Evolutionary conservation across 1,140 invertebrate genomes (phyloP).

Genomic region (Penaeus chinensis): DNA sequence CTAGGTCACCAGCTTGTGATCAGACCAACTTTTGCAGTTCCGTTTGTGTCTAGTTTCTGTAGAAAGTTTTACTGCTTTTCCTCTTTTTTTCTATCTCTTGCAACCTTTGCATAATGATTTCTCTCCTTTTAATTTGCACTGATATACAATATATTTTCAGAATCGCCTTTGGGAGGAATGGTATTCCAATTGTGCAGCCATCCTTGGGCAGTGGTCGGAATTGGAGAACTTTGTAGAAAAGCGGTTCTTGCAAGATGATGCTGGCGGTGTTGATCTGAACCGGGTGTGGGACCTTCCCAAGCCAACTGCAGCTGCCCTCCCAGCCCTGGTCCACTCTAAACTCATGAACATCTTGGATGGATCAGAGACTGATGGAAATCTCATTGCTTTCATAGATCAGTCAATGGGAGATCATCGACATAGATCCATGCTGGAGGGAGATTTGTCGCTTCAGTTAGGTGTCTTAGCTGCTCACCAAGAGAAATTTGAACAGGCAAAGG

Average conservation of each 20-base stretch:
- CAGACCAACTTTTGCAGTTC: too few species aligned
- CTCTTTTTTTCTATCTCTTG: not conserved
- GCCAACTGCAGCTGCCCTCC: conserved; percentile 37
- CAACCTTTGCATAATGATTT: too few species aligned
- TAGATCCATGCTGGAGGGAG: conserved; percentile 49
- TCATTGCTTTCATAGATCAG: conserved; percentile 43
- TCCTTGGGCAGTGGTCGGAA: conserved; percentile 59
- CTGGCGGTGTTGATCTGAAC: conserved; percentile 34
- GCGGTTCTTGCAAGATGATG: conserved; percentile 41
- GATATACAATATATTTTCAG: conserved; percentile 17
- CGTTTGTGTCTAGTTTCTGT: not conserved
- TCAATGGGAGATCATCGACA: conserved; percentile 39
- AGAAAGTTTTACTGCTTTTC: not conserved
- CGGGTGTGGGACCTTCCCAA: conserved; percentile 53
- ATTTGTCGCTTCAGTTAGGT: conserved; percentile 49
- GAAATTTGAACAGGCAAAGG: conserved; percentile 41
- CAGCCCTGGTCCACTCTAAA: conserved; percentile 55
- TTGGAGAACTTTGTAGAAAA: conserved; percentile 58
- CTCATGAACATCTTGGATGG: conserved; percentile 59
- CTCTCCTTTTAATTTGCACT: too few species aligned
- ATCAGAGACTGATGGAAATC: conserved; percentile 45
- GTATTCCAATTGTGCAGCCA: conserved; percentile 54
- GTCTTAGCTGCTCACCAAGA: conserved; percentile 57
- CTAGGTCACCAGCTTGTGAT: too few species aligned
- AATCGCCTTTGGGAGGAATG: conserved; percentile 58